Base-by-base conservation (phyloP, 2,888 invertebrate species). In the Cheilosia variabilis region DNA sequence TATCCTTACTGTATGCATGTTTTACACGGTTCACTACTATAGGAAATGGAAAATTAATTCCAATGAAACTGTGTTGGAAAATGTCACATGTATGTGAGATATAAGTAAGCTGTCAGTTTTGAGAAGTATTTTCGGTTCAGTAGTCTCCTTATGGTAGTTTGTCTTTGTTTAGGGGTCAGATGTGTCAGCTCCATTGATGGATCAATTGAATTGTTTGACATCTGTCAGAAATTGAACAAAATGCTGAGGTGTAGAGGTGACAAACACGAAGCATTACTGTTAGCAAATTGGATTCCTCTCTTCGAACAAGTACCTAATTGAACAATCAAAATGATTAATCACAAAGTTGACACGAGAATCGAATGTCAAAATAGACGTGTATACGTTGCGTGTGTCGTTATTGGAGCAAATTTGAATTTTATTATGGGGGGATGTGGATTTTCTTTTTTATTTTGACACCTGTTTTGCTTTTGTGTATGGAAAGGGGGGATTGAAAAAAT, bases 1-100 rank as follows among this genome's bases (percentile, higher is more conserved):
- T 73, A 83, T 73, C 60, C 62, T 57, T 65, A 58, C 63, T 57
- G 55, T 24, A 37, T 31, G 34, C 71, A 77, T 82, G 72, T 77
- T 81, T 55, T 66, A 72, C 77, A 82, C 62, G 82, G 47, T 66
- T 71, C n/a, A 57, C 31, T 17, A 41, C 45, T 15, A 24, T 10
- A 50, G 71, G 55, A 82, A 72, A 72, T 72, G 66, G 77, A 72
- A 81, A 82, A 82, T 71, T 71, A 77, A 66, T 71, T 71, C 17
- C 43, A 41, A 55, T 55, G 58, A 69, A 55, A 65, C 43, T 71
- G 34, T 47, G 22, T 19, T 45, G 41, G 43, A 50, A 45, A 22
- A 53, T 69, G 53, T 60, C 58, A 27, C 31, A 9, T 31, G 7
- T 31, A 9, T 31, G 9, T 2, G 31, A 31, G 7, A 4, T 24